phyloP scores from a whole-genome alignment of 2,888 invertebrate genomes.

The Harpalus rufipes region DNA sequence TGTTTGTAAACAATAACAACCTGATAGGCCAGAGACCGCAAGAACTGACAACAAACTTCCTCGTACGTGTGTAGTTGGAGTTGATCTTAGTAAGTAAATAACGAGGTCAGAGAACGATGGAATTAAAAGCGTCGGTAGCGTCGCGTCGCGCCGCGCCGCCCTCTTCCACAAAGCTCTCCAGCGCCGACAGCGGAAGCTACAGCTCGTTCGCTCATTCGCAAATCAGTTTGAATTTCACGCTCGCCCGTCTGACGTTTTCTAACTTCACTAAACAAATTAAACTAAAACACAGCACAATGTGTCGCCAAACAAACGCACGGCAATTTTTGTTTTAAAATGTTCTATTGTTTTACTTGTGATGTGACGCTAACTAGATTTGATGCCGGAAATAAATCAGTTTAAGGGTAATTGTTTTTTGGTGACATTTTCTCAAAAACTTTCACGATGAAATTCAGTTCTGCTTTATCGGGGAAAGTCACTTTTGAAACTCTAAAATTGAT shows the following conservation, averaged over 20 bases:
- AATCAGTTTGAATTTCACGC: constrained; percentile 58
- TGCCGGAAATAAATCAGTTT: not conserved
- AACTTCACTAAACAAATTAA: constrained; percentile 55
- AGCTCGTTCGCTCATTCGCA: constrained; percentile 43
- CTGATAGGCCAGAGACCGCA: not conserved
- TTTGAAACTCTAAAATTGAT: too few relatives aligned
- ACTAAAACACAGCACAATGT: constrained; percentile 46
- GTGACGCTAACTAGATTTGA: constrained; percentile 25
- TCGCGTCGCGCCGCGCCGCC: not conserved
- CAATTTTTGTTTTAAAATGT: constrained; percentile 17
- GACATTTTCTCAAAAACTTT: not conserved
- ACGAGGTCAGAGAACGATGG: constrained; percentile 53
- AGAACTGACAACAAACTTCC: constrained; percentile 2
- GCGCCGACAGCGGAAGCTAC: constrained; percentile 34
- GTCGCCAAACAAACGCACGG: constrained; percentile 29
- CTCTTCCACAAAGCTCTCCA: constrained; percentile 21
- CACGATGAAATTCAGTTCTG: not conserved
- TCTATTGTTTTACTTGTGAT: constrained; percentile 45
- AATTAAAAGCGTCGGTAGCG: constrained; percentile 36
- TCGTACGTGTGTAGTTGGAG: constrained; percentile 15
- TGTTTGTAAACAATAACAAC: constrained; percentile 10
- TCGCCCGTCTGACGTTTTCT: constrained; percentile 44
- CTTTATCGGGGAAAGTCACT: not conserved
- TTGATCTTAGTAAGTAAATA: constrained; percentile 51
- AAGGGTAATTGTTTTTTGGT: not conserved